These are phyloP conservation scores for Gambusia holbrooki DNA, from an alignment of 2,113 vertebrate species.

Conservation along the genomic window DNA sequence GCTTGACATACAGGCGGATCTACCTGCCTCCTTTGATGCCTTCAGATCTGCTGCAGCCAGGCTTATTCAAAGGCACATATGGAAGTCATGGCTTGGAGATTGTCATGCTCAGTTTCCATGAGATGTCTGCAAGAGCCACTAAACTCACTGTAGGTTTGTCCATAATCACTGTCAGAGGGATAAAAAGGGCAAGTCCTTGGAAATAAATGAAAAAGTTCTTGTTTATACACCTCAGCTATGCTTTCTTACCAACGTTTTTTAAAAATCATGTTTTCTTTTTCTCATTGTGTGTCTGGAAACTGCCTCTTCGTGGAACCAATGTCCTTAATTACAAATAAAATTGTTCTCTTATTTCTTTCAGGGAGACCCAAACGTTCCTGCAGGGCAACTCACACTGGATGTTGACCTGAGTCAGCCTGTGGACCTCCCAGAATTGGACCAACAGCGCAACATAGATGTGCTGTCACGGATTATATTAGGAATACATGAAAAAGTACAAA, in stretches of 20 bases:
- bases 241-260: background rate
- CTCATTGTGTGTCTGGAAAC: background rate
- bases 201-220: background rate
- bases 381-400: constrained; percentile 93
- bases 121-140: constrained; percentile 86
- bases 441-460: constrained; percentile 87
- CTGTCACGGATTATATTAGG: constrained; percentile 89
- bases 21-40: constrained; percentile 90
- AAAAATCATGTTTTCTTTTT: background rate
- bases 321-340: background rate
- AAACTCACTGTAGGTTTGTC: constrained; percentile 91
- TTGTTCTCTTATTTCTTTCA: constrained; percentile 48
- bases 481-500: constrained; percentile 85
- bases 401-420: constrained; percentile 87
- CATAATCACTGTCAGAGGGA: background rate
- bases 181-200: background rate
- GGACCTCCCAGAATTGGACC: constrained; percentile 87
- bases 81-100: constrained; percentile 98
- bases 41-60: constrained; percentile 87
- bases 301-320: background rate
- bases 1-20: constrained; percentile 96
- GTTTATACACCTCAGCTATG: no score
- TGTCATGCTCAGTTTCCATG: constrained; percentile 96
- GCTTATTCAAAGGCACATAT: constrained; percentile 97
- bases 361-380: constrained; percentile 98